phyloP scores from a whole-genome alignment of 1,140 invertebrate genomes.

The Maniola jurtina region DNA sequence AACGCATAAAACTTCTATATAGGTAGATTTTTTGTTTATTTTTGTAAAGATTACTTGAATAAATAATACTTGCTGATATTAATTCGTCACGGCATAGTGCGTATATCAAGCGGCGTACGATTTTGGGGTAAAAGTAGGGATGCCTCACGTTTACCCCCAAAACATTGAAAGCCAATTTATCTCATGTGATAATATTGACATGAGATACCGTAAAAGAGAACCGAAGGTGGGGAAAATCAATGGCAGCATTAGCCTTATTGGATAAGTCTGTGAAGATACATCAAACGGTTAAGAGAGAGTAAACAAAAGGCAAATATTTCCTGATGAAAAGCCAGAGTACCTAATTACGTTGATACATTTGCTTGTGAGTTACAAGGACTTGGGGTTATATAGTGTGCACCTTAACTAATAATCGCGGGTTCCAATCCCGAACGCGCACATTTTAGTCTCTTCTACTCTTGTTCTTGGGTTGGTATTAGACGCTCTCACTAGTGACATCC shows the following conservation, averaged over 20 bases:
- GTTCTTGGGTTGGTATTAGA: too few relatives aligned
- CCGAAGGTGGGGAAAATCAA: slow-evolving; percentile 40
- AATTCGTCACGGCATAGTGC: too few relatives aligned
- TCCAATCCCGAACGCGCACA: too few relatives aligned
- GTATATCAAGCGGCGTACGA: neutral
- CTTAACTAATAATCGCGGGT: too few relatives aligned
- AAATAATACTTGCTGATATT: too few relatives aligned
- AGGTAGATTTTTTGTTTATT: too few relatives aligned
- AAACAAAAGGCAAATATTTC: slow-evolving; percentile 62
- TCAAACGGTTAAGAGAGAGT: slow-evolving; percentile 50
- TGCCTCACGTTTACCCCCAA: neutral
- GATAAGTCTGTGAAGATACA: slow-evolving; percentile 66
- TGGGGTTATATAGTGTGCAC: too few relatives aligned
- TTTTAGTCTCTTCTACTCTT: too few relatives aligned
- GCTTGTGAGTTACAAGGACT: neutral
- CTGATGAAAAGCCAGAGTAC: slow-evolving; percentile 44
- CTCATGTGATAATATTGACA: slow-evolving; percentile 30
- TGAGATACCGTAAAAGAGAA: slow-evolving; percentile 34
- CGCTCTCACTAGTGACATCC: too few relatives aligned
- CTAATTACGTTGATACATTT: slow-evolving; percentile 54
- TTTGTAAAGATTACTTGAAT: too few relatives aligned
- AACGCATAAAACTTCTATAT: too few relatives aligned
- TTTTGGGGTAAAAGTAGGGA: slow-evolving; percentile 2
- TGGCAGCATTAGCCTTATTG: slow-evolving; percentile 71
- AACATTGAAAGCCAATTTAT: slow-evolving; percentile 36